phyloP scores from a whole-genome alignment of 2,888 invertebrate genomes.

The Athetis lepigone region DNA sequence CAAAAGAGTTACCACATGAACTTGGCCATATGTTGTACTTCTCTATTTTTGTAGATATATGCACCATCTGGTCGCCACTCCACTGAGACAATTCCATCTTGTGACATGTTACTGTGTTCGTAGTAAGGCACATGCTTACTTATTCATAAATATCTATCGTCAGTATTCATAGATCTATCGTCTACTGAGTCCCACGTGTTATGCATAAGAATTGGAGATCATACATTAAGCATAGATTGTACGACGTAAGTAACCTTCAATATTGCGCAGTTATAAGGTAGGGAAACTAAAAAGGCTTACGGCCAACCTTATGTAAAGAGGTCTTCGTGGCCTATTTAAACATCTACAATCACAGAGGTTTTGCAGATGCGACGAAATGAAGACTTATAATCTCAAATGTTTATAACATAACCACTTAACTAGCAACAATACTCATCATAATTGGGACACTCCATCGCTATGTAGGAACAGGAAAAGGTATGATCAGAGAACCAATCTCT shows the following conservation, averaged over 20 bases:
- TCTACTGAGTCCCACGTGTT: background rate
- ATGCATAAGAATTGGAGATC: conserved; percentile 2
- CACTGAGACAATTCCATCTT: background rate
- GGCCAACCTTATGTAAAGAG: too few species aligned
- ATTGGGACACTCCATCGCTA: too few species aligned
- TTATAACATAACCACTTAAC: too few species aligned
- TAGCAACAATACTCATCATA: too few species aligned
- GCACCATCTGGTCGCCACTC: conserved; percentile 27
- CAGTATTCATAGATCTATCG: background rate
- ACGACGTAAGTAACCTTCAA: background rate
- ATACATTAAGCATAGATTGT: background rate
- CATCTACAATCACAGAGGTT: too few species aligned
- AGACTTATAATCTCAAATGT: too few species aligned
- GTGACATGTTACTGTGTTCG: background rate
- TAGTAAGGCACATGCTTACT: background rate
- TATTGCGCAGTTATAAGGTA: background rate
- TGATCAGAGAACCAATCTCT: too few species aligned
- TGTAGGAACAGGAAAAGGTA: too few species aligned
- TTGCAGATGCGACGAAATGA: too few species aligned
- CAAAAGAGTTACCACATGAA: background rate
- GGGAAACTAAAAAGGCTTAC: too few species aligned
- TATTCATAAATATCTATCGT: background rate
- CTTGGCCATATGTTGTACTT: conserved; percentile 11
- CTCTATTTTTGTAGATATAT: background rate
- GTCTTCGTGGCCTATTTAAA: too few species aligned